Evolutionary conservation across 2,113 vertebrate genomes (phyloP).

Genomic region (Euleptes europaea): DNA sequence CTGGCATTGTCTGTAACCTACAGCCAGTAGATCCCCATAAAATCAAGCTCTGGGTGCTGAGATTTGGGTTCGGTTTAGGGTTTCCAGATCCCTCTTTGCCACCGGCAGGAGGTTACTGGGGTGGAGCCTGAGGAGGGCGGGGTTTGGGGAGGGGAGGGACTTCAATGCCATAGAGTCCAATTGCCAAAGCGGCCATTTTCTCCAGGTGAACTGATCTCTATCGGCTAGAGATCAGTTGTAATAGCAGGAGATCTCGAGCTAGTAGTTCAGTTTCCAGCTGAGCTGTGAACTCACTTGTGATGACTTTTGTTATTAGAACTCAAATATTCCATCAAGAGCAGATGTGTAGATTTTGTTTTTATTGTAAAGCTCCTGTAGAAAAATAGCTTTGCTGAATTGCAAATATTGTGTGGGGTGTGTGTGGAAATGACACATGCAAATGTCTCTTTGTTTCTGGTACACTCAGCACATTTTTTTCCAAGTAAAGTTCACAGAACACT

Average conservation of each 20-base stretch:
- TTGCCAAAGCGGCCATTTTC: too few relatives aligned
- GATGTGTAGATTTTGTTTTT: conserved; percentile 18
- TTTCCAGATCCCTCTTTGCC: too few relatives aligned
- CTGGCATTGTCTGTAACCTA: too few relatives aligned
- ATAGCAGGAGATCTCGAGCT: too few relatives aligned
- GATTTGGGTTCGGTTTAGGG: too few relatives aligned
- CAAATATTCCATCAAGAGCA: not conserved
- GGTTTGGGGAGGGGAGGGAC: too few relatives aligned
- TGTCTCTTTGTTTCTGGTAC: conserved; percentile 45
- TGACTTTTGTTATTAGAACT: conserved; percentile 20
- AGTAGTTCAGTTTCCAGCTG: not conserved
- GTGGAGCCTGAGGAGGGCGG: too few relatives aligned
- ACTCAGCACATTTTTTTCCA: conserved; percentile 51
- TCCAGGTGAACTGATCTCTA: too few relatives aligned
- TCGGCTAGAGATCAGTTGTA: too few relatives aligned
- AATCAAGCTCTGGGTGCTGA: not conserved
- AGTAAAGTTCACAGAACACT: conserved; percentile 49
- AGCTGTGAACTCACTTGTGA: not conserved
- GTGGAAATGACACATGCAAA: conserved; percentile 48
- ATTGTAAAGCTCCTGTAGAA: not conserved
- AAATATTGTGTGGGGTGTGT: conserved; percentile 16
- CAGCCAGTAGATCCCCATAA: not conserved
- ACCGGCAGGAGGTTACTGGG: too few relatives aligned
- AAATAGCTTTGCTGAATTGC: conserved; percentile 45
- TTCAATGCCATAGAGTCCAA: too few relatives aligned